Evolutionary conservation across 2,888 invertebrate genomes (phyloP).

Genomic region (Agrotis exclamationis): DNA sequence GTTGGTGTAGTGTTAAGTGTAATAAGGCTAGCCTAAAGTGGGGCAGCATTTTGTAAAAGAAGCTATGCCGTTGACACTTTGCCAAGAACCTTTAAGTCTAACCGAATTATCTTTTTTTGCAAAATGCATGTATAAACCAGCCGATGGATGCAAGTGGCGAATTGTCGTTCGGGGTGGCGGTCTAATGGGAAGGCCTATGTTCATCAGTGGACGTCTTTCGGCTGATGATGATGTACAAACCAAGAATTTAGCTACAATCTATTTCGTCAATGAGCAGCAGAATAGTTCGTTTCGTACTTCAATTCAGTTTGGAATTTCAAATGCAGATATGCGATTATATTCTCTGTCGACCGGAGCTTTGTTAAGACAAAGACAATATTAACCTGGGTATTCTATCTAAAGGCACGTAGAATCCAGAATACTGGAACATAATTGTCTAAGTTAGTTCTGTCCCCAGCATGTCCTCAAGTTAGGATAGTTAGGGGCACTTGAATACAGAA

Average conservation of each 20-base stretch:
- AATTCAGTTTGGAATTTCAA: conserved; percentile 10
- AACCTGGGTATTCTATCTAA: conserved; percentile 12
- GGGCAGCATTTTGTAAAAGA: neutral
- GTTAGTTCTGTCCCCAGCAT: conserved; percentile 29
- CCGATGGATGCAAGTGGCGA: too few species aligned
- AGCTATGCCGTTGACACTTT: neutral
- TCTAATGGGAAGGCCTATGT: too few species aligned
- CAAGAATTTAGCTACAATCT: neutral
- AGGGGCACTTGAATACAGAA: conserved; percentile 19
- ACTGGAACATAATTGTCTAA: conserved; percentile 49
- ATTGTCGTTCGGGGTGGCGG: too few species aligned
- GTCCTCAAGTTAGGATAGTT: conserved; percentile 40
- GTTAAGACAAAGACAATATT: conserved; percentile 33
- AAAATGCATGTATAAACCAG: neutral
- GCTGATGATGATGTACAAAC: too few species aligned
- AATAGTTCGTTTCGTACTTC: conserved; percentile 10
- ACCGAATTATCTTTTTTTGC: neutral
- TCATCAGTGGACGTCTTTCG: too few species aligned
- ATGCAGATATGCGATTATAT: neutral
- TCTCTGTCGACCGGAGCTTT: neutral
- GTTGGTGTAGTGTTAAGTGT: neutral
- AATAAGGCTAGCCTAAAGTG: conserved; percentile 8
- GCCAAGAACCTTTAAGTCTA: conserved; percentile 10
- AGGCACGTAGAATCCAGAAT: conserved; percentile 17
- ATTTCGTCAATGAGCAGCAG: neutral